These are phyloP conservation scores for Ochropleura plecta DNA, from an alignment of 2,888 invertebrate genomes.

Conservation along the genomic window DNA sequence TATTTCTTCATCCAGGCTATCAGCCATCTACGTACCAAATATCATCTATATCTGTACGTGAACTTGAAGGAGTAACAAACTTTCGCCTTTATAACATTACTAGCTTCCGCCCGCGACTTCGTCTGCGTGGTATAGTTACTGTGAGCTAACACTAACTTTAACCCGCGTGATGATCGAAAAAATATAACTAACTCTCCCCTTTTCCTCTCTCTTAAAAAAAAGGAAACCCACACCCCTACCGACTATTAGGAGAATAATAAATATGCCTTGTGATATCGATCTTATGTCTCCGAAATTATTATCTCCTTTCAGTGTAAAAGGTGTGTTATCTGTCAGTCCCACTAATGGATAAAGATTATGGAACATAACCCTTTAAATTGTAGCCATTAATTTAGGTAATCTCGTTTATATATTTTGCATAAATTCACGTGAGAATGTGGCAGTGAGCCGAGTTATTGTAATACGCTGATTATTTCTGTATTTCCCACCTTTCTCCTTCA, in stretches of 20 bases:
- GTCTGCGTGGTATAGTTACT: no score
- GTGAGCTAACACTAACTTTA: no score
- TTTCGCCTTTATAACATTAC: no score
- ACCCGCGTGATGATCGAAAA: no score
- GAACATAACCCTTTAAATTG: neutral
- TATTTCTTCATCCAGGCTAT: no score
- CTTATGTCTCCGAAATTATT: neutral
- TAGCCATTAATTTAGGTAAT: conserved; percentile 7
- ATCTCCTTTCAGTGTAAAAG: neutral
- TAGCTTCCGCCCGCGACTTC: no score
- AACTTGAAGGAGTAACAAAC: no score
- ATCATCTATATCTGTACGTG: no score
- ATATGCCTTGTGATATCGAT: neutral
- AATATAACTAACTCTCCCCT: no score
- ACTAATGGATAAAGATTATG: neutral
- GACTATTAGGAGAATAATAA: neutral
- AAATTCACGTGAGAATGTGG: conserved; percentile 36
- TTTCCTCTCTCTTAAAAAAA: no score
- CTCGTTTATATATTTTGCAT: conserved; percentile 33
- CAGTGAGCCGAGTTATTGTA: conserved; percentile 49
- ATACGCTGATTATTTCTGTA: conserved; percentile 43
- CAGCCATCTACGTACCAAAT: no score
- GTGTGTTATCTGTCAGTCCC: neutral
- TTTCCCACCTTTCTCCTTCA: conserved; percentile 59
- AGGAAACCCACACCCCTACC: neutral